These are phyloP conservation scores for Bombus sibiricus DNA, from an alignment of 1,140 invertebrate genomes.

Conservation along the genomic window DNA sequence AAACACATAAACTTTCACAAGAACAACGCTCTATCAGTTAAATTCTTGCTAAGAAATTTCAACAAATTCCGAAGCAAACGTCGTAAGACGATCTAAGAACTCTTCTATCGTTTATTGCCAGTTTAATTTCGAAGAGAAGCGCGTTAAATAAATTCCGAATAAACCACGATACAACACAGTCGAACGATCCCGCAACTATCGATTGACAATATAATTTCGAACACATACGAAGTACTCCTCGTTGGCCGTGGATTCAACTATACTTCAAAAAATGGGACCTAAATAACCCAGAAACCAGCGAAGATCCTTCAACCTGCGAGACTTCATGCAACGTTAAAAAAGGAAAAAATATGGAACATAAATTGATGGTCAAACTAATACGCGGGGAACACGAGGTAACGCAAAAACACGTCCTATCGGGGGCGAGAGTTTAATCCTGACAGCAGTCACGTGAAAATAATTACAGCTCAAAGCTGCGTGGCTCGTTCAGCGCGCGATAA, in stretches of 20 bases:
- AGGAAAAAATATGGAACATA: not conserved
- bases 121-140: not conserved
- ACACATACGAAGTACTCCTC: no score
- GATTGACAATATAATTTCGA: not conserved
- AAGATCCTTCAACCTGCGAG: not conserved
- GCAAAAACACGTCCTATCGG: conserved; percentile 8
- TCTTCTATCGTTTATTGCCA: not conserved
- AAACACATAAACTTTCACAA: not conserved
- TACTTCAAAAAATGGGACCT: no score
- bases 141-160: not conserved
- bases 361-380: not conserved
- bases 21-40: not conserved
- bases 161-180: rapidly evolving
- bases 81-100: not conserved
- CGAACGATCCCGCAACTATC: not conserved
- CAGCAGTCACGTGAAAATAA: conserved; percentile 50
- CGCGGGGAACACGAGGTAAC: not conserved
- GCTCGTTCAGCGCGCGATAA: conserved; percentile 39
- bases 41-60: not conserved
- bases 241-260: not conserved
- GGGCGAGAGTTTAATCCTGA: conserved; percentile 37
- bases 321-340: not conserved
- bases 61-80: not conserved
- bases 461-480: conserved; percentile 39
- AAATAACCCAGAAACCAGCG: not conserved